phyloP scores from a whole-genome alignment of 1,140 invertebrate genomes.

The Drosophila micromelanica region DNA sequence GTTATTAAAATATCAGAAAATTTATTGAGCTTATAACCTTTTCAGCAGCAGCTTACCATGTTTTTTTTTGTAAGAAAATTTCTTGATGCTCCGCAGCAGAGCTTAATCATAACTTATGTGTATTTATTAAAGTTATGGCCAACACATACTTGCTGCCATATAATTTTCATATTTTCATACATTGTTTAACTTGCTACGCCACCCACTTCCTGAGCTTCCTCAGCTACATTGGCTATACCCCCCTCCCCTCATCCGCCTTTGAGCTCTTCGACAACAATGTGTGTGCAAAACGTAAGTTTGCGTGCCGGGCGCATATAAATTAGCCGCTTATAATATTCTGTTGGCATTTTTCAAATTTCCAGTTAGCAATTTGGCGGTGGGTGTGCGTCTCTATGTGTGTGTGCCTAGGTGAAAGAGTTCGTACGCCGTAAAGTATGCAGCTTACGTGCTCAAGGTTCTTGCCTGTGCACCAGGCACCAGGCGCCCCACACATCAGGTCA shows the following conservation, averaged over 20 bases:
- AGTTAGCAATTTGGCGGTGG: constrained; percentile 62
- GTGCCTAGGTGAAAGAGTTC: constrained; percentile 72
- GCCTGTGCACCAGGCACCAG: constrained; percentile 14
- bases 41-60: not conserved
- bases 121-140: constrained; percentile 78
- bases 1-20: constrained; percentile 4
- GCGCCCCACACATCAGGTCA: constrained; percentile 23
- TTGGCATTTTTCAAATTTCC: constrained; percentile 82
- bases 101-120: constrained; percentile 45
- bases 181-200: constrained; percentile 66
- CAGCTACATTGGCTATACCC: constrained; percentile 1
- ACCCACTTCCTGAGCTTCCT: constrained; percentile 39
- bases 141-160: constrained; percentile 75
- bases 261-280: constrained; percentile 62
- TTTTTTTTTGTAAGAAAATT: constrained; percentile 1
- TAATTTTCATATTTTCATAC: constrained; percentile 83
- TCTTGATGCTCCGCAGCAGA: constrained; percentile 6
- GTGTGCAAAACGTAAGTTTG: constrained; percentile 82
- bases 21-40: not conserved
- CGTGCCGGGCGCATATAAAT: constrained; percentile 79
- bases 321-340: constrained; percentile 83
- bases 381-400: constrained; percentile 19
- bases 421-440: constrained; percentile 78
- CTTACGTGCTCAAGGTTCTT: constrained; percentile 73
- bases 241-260: not conserved